Evolutionary conservation across 2,797 vertebrate genomes (phyloP), one percentile per base, ranked within the genome.

Genomic region (Nyctibius grandis): DNA sequence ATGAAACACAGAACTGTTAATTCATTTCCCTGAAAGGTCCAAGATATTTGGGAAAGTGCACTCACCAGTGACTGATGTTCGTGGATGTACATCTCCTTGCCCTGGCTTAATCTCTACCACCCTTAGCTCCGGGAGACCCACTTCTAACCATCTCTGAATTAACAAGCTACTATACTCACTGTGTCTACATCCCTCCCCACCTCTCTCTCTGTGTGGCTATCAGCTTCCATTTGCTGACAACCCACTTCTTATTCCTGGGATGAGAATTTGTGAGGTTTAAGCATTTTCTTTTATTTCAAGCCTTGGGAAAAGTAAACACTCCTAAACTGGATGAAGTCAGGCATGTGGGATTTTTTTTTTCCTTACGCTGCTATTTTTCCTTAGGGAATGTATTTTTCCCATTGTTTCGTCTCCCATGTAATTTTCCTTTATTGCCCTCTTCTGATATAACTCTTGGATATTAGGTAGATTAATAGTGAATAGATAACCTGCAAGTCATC

Each of bases 401-500:
- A 47, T 88, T 94, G 57, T 78, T 93, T 80, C 28, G 50, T 70
- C 68, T 95, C 48, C 54, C 0, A 3, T 29, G 76, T 80, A 85
- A 83, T 86, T 93, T 88, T 81, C 65, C 57, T 90, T 91, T 86
- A 93, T 65, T 88, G 73, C 38, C 45, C 59, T 88, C 79, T 94
- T 95, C 93, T 91, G 90, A 93, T 96, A 96, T 91, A 91, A 65
- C 17, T 68, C 73, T 72, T 91, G 79, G 67, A 48, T 89, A 89
- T 85, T 88, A 78, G 48, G 44, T n/a, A 93, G 69, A 50, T 85
- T 72, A 57, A 64, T 2, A 74, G 68, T 17, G 34, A 95, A 84
- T 4, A 95, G 50, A 64, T 84, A 86, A 91, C 38, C 68, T 69
- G 54, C 54, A 88, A 45, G 59, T 78, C 19, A 4, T 77, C 28